A percentile compares a stretch with the other conserved stretches of the same genome.
Evolutionary conservation across 2,797 vertebrate species (phyloP).

Genomic region (Pogonophryne albipinna): DNA sequence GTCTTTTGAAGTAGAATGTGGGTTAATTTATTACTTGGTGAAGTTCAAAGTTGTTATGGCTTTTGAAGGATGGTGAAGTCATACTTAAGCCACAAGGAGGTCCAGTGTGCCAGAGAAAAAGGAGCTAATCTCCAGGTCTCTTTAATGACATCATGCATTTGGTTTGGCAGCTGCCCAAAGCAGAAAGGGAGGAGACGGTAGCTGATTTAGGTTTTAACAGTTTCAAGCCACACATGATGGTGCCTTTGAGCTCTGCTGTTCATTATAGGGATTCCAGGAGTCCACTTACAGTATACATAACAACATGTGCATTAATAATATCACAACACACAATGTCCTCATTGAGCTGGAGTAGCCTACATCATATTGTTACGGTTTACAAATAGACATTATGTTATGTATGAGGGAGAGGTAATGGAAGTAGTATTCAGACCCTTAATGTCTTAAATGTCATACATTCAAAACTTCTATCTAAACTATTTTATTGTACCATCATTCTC

Average conservation of each 20-base stretch:
- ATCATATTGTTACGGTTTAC: neutral
- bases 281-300: no score
- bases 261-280: conserved; percentile 1
- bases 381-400: neutral
- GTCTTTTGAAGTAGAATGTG: conserved; percentile 18
- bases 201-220: conserved; percentile 40
- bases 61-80: conserved; percentile 70
- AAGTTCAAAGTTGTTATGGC: conserved; percentile 23
- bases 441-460: neutral
- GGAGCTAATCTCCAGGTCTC: conserved; percentile 58
- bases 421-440: neutral
- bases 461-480: neutral
- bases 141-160: conserved; percentile 74
- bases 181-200: conserved; percentile 39
- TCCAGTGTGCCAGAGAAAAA: conserved; percentile 46
- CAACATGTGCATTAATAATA: neutral
- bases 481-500: neutral
- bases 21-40: conserved; percentile 23
- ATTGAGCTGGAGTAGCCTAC: conserved; percentile 3
- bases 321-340: neutral
- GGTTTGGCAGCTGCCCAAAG: conserved; percentile 64
- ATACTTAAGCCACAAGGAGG: conserved; percentile 57
- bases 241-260: conserved; percentile 23
- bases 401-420: neutral
- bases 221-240: conserved; percentile 14